phyloP scores from a whole-genome alignment of 2,113 vertebrate species.

The Phoenicopterus ruber region DNA sequence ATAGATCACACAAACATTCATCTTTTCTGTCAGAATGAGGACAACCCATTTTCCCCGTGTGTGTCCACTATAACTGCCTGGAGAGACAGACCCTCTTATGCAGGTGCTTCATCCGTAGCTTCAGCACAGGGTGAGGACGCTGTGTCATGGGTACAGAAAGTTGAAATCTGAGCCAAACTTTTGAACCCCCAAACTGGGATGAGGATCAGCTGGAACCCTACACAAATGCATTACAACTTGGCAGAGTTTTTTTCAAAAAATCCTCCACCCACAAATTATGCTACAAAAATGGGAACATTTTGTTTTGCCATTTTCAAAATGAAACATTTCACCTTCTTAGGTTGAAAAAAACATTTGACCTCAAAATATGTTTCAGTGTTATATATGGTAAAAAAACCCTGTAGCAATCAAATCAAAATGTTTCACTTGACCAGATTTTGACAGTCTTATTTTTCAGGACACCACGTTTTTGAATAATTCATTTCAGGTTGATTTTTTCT shows the following conservation, averaged over 20 bases:
- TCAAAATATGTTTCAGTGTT: neutral
- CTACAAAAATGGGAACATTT: neutral
- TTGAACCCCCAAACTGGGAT: neutral
- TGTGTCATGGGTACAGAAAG: neutral
- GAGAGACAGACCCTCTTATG: neutral
- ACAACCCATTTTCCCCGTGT: neutral
- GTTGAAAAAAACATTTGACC: neutral
- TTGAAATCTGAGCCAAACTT: neutral
- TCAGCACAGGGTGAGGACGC: neutral
- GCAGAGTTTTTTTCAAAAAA: neutral
- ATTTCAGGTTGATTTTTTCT: neutral
- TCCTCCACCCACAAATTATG: neutral
- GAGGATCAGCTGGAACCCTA: neutral
- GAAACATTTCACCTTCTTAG: neutral
- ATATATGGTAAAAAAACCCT: neutral
- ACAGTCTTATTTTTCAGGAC: neutral
- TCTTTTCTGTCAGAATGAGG: neutral
- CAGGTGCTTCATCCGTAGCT: neutral
- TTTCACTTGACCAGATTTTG: slow-evolving; percentile 4
- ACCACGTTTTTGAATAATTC: neutral
- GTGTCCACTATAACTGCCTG: neutral
- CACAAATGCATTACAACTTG: neutral
- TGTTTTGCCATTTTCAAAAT: neutral
- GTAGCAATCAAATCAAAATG: neutral
- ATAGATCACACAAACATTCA: neutral